Conservation (phyloP, 2,113 vertebrate genomes). For the Ailuropoda melanoleuca region DNA sequence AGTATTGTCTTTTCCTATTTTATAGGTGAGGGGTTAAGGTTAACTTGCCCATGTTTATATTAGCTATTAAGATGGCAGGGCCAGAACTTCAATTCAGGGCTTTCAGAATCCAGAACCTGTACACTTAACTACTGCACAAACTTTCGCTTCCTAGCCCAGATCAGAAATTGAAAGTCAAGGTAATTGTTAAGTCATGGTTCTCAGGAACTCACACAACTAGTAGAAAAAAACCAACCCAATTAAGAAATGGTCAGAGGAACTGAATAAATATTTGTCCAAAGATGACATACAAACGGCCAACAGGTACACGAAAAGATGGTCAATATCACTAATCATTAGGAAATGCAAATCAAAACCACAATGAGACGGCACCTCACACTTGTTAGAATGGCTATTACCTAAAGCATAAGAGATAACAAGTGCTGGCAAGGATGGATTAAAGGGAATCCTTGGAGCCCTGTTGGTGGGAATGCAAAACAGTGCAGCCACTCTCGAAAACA, state of each 20-base stretch:
- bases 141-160: background rate
- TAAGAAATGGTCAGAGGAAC: background rate
- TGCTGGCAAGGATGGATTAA: background rate
- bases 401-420: too few relatives aligned
- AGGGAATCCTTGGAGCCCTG: background rate
- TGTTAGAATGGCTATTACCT: background rate
- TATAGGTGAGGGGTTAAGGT: background rate
- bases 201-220: background rate
- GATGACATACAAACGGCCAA: background rate
- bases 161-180: background rate
- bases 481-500: background rate
- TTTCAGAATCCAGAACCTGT: background rate
- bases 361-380: background rate
- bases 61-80: background rate
- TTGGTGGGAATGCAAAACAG: background rate
- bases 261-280: background rate
- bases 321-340: background rate
- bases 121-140: background rate
- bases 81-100: background rate
- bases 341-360: background rate
- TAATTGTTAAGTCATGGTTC: background rate
- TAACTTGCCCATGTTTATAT: background rate
- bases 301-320: background rate
- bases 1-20: background rate
- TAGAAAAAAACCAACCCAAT: background rate